A percentile compares a stretch with the other conserved stretches of the same genome.
Conservation (phyloP, 2,888 invertebrate genomes). For the Parnassius glacialis region DNA sequence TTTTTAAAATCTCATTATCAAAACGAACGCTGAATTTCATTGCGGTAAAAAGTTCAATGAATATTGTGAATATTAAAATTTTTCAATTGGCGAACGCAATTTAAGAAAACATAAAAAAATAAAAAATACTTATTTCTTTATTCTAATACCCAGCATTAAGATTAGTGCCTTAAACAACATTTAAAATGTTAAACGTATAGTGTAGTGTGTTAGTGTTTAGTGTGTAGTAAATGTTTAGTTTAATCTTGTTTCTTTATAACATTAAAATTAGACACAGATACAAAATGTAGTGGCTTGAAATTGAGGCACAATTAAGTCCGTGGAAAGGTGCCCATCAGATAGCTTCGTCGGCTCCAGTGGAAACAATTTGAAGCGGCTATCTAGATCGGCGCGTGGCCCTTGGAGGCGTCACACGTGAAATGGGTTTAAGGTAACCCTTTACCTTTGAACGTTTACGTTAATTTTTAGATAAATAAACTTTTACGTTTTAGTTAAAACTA, state of each 20-base stretch:
- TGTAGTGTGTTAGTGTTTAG: too few species aligned
- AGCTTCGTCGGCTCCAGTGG: constrained; percentile 58
- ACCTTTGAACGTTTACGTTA: constrained; percentile 40
- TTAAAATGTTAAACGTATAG: too few species aligned
- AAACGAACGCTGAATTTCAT: too few species aligned
- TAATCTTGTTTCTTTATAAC: constrained; percentile 3
- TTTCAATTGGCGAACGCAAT: too few species aligned
- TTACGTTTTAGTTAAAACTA: background rate
- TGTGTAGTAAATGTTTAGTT: too few species aligned
- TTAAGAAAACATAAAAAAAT: too few species aligned
- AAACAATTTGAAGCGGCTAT: constrained; percentile 73
- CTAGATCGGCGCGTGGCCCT: constrained; percentile 59
- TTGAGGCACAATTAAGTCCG: constrained; percentile 39
- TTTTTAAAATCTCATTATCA: too few species aligned
- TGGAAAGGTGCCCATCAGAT: constrained; percentile 62
- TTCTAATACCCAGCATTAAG: too few species aligned
- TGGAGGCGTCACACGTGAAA: constrained; percentile 51
- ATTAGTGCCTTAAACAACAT: too few species aligned
- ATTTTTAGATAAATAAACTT: constrained; percentile 33
- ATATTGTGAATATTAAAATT: too few species aligned
- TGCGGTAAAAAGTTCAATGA: too few species aligned
- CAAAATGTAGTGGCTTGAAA: constrained; percentile 28
- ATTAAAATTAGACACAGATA: constrained; percentile 18
- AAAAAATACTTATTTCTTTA: too few species aligned
- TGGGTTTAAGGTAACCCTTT: constrained; percentile 44